Base-by-base conservation (phyloP, 2,113 vertebrate genomes). In the Mustelus asterias region DNA sequence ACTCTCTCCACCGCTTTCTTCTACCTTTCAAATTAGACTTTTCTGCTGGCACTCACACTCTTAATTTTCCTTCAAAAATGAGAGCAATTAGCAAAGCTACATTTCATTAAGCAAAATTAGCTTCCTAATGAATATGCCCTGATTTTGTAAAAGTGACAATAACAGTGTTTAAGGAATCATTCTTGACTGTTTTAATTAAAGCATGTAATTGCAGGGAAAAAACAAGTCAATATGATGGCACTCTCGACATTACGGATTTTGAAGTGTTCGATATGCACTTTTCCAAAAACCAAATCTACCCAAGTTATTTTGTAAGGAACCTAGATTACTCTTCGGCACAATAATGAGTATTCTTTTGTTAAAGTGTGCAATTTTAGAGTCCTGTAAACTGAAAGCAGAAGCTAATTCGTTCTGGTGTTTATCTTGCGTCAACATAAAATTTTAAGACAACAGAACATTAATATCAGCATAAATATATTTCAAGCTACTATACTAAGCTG, bases 81-180 rank as follows among this genome's bases (percentile, higher is more conserved):
- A 26, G 44, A 95, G 41, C 41, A 37, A 95, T 95, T 95, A 95
- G 94, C 67, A 60, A 72, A 54, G 69, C 26, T 72, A 14, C 67
- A 95, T 95, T 95, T 95, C 69, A 95, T 95, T 72, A 18, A 95
- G 94, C 67, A 72, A 48, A 95, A 95, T 95, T 72, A 95, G 41
- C 94, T 95, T 95, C 67, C 69, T 72, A 95, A 72, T 95, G 67
- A 95, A 95, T 72, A 29, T 54, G 24, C 24, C 94, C 69, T 72
- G 41, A 70, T 70, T 95, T 95, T 95, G 69, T 33, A 95, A 72
- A 95, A 95, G 41, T 95, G 94, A 95, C 94, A 72, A 33, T 95
- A 95, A 90, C 44, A 69, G 67, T 60, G 10, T 33, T 70, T 72
- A 54, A 95, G 48, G 11, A 76, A 95, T 95, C 94, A 54, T 72